Evolutionary conservation across 1,140 invertebrate species (phyloP).

Genomic region (Microvelia longipes): DNA sequence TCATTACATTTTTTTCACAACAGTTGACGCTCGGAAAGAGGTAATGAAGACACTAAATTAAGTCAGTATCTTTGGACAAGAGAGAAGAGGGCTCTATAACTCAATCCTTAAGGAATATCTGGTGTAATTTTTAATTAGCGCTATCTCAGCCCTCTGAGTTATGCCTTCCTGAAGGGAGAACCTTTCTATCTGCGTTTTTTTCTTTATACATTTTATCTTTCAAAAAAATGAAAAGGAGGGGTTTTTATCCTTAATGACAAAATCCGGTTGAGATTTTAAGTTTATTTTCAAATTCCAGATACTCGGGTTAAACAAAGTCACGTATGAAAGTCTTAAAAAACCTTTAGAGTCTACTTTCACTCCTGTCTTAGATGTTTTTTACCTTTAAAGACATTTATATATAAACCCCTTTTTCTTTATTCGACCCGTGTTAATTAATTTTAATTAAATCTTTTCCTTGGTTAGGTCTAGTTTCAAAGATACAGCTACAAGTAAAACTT

Average conservation of each 20-base stretch:
- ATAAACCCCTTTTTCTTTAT: no score
- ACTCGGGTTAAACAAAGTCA: not conserved
- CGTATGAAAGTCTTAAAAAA: not conserved
- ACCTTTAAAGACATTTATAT: no score
- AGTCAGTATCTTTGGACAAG: constrained; percentile 9
- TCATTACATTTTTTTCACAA: no score
- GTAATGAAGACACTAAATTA: constrained; percentile 17
- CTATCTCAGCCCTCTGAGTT: constrained; percentile 12
- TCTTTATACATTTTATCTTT: not conserved
- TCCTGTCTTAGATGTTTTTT: not conserved
- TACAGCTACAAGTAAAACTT: no score
- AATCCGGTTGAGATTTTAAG: not conserved
- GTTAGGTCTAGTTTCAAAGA: not conserved
- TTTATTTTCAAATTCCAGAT: not conserved
- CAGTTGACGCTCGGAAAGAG: no score
- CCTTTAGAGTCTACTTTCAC: not conserved
- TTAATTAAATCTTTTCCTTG: not conserved
- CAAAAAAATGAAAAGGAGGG: not conserved
- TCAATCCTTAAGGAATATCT: constrained; percentile 15
- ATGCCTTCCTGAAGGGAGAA: no score
- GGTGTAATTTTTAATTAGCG: constrained; percentile 19
- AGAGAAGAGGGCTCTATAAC: constrained; percentile 7
- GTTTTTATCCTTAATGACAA: not conserved
- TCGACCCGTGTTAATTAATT: not conserved
- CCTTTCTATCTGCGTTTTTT: not conserved